Percentiles rank a stretch among this genome's conserved stretches.
phyloP scores from a whole-genome alignment of 92 coral and sea anemone species.

The Diadumene lineata region DNA sequence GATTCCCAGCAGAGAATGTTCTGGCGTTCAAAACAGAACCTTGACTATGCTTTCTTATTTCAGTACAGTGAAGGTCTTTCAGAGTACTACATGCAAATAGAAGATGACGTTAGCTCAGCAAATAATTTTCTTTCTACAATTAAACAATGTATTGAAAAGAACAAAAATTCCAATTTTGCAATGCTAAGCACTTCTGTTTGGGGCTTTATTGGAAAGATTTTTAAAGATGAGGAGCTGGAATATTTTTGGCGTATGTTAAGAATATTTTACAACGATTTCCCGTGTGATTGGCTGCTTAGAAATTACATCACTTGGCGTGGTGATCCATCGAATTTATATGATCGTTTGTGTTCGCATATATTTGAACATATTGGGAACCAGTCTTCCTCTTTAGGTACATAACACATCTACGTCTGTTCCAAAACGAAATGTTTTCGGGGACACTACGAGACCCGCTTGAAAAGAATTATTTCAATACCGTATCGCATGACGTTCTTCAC shows the following conservation, averaged over 20 bases:
- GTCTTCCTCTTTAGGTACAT: slow-evolving; percentile 89
- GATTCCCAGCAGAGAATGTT: slow-evolving; percentile 67
- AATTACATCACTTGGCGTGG: slow-evolving; percentile 9
- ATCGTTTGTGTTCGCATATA: slow-evolving; percentile 40
- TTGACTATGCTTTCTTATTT: slow-evolving; percentile 80
- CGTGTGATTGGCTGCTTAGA: slow-evolving; percentile 55
- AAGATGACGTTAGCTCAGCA: slow-evolving; percentile 79
- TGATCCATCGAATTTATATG: slow-evolving; percentile 4
- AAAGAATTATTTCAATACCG: no score
- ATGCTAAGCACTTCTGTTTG: slow-evolving; percentile 39
- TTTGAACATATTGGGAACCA: slow-evolving; percentile 82
- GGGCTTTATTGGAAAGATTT: slow-evolving; percentile 88
- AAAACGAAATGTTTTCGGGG: no score
- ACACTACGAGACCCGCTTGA: no score
- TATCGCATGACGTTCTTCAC: no score
- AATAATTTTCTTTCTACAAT: slow-evolving; percentile 55
- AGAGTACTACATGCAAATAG: slow-evolving; percentile 80
- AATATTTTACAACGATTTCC: slow-evolving; percentile 69
- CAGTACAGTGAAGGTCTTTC: slow-evolving; percentile 72
- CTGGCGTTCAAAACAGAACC: slow-evolving; percentile 91
- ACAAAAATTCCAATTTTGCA: slow-evolving; percentile 45
- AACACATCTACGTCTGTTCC: no score
- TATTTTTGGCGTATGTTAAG: slow-evolving; percentile 53
- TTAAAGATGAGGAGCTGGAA: slow-evolving; percentile 60
- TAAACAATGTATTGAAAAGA: slow-evolving; percentile 50